phyloP scores from a whole-genome alignment of 53 echinoderm and acorn worm species.

The Astropecten irregularis region DNA sequence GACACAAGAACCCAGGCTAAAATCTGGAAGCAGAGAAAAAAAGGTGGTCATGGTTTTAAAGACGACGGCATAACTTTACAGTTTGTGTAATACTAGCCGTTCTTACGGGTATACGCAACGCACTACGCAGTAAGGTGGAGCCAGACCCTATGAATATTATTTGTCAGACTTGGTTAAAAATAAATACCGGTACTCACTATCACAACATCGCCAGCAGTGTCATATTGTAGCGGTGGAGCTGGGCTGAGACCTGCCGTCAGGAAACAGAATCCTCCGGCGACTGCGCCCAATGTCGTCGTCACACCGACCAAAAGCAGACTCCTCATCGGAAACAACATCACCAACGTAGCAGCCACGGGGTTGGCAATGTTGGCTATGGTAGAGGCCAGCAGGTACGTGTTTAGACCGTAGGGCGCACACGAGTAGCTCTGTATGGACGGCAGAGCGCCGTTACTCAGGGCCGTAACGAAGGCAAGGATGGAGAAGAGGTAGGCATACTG shows the following conservation, averaged over 20 bases:
- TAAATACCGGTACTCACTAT: conserved; percentile 68
- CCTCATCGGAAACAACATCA: conserved; percentile 63
- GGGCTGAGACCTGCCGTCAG: conserved; percentile 82
- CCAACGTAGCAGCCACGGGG: conserved; percentile 80
- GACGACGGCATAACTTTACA: neutral
- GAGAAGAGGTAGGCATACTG: conserved; percentile 62
- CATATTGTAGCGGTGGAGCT: conserved; percentile 76
- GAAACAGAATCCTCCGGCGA: conserved; percentile 72
- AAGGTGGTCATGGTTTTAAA: neutral
- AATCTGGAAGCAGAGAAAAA: conserved; percentile 53
- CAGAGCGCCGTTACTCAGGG: conserved; percentile 78
- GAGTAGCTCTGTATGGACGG: conserved; percentile 93
- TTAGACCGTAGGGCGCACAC: conserved; percentile 78
- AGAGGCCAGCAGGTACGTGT: conserved; percentile 88
- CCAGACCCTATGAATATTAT: too few species aligned
- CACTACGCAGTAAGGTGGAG: too few species aligned
- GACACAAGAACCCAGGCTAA: conserved; percentile 78
- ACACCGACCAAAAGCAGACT: conserved; percentile 64
- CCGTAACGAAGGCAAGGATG: conserved; percentile 73
- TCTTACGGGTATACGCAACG: neutral
- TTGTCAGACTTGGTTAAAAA: neutral
- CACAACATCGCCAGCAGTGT: conserved; percentile 65
- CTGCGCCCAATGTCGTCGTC: conserved; percentile 39
- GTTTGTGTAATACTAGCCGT: neutral
- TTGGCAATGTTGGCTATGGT: conserved; percentile 82